Evolutionary conservation across 1,140 invertebrate genomes (phyloP).

Genomic region (Oreohelix idahoensis): DNA sequence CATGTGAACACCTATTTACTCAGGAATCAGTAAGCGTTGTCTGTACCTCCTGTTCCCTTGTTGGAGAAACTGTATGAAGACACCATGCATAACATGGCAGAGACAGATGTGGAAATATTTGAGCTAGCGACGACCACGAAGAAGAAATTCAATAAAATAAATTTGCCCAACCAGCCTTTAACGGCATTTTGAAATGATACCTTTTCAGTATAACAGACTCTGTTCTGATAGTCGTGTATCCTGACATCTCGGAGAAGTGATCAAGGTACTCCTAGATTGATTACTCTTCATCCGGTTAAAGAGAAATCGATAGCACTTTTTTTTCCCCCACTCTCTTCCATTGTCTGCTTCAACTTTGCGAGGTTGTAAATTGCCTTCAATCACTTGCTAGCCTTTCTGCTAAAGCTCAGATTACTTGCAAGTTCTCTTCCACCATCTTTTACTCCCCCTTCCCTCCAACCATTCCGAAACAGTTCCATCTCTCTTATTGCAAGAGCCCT

Average conservation of each 20-base stretch:
- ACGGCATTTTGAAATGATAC: not conserved
- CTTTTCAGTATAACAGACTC: not conserved
- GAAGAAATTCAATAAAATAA: too few species aligned
- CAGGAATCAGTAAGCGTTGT: too few species aligned
- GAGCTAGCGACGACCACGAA: too few species aligned
- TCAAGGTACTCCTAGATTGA: constrained; percentile 19
- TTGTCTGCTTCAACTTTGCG: not conserved
- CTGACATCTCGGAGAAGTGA: not conserved
- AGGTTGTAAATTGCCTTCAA: not conserved
- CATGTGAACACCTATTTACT: too few species aligned
- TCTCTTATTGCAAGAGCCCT: not conserved
- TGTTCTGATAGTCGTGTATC: not conserved
- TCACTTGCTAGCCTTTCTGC: not conserved
- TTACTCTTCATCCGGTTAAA: constrained; percentile 11
- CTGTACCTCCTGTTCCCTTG: too few species aligned
- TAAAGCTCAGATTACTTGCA: not conserved
- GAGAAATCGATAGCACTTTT: not conserved
- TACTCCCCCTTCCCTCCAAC: not conserved
- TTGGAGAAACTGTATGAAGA: too few species aligned
- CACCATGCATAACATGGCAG: too few species aligned
- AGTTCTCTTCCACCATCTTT: not conserved
- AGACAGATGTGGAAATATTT: too few species aligned
- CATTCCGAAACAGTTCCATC: not conserved
- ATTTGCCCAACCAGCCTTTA: too few species aligned
- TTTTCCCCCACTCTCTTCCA: not conserved